Percentiles rank a stretch among this genome's conserved stretches.
Conservation (phyloP, 2,888 invertebrate genomes). For the Odontothrips loti region DNA sequence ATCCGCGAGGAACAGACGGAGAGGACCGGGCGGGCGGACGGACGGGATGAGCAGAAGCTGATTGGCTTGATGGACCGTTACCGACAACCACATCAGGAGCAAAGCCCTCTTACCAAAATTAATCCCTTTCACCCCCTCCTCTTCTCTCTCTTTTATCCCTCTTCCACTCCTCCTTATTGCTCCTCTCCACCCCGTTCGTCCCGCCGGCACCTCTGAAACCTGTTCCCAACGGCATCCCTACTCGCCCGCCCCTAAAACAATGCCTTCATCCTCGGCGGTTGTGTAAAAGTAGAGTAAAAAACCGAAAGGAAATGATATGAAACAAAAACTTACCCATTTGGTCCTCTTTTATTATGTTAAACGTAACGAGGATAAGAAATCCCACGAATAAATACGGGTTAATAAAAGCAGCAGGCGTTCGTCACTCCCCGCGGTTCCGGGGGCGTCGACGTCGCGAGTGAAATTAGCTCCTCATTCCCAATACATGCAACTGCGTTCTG, state of each 20-base stretch:
- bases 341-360: constrained; percentile 19
- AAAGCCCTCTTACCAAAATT: background rate
- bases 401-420: background rate
- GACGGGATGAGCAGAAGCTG: too few relatives aligned
- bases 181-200: background rate
- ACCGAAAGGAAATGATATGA: background rate
- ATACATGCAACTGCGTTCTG: too few relatives aligned
- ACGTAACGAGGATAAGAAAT: constrained; percentile 16
- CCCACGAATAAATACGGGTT: constrained; percentile 26
- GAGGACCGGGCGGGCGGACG: too few relatives aligned
- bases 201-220: background rate
- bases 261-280: background rate
- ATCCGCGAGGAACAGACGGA: too few relatives aligned
- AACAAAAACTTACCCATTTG: constrained; percentile 20
- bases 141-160: background rate
- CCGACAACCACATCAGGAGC: too few relatives aligned
- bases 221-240: background rate
- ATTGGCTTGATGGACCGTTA: too few relatives aligned
- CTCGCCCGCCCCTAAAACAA: background rate
- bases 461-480: too few relatives aligned
- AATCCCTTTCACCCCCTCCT: background rate
- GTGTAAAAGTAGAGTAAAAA: background rate
- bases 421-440: background rate
- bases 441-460: background rate
- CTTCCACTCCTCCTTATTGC: background rate